Evolutionary conservation across 2,888 invertebrate genomes (phyloP), one percentile per base, ranked within the genome.

Genomic region (Standfussiana lucernea): DNA sequence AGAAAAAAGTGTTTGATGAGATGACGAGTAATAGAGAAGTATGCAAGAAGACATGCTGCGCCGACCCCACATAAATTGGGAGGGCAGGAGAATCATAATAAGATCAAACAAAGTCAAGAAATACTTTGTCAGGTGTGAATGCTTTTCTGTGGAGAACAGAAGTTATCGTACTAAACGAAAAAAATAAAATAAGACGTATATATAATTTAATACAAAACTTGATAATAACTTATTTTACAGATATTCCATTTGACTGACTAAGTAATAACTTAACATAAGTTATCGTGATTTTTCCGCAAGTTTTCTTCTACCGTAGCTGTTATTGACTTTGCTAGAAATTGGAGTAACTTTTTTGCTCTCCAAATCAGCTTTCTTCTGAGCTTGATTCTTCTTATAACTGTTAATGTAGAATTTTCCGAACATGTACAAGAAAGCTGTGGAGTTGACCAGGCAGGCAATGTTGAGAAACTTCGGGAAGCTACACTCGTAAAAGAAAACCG

Each of bases 371-470:
- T 87, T 84, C 13, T n/a, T 77, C 8, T 65, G 40, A n/a, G n/a
- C 68, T 6, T 72, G 35, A 2, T 59, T 66, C 11, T 79, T 74
- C 13, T 77, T 83, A 24, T 88, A 88, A 40, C 73, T 86, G 13
- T 85, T 65, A 2, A 86, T 56, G 50, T 88, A 88, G 73, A 88
- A 88, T 7, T 80, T 88, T 5, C 88, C 89, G 18, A 88, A 88
- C 89, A 88, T 86, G 21, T 89, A 82, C 0, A 88, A 35, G n/a
- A 88, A 88, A 0, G 75, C 75, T 7, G 69, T 0, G 0, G 88
- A 42, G 35, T 88, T 89, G 0, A 68, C 0, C 1, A 77, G 0
- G 24, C 66, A 65, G 1, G 75, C 0, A 1, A 5, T 0, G 47
- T 88, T 88, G 0, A 88, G 5, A 0, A 8, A 0, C 71, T 62